Evolutionary conservation across 2,113 vertebrate genomes (phyloP).

Genomic region (Oostethus manadensis): DNA sequence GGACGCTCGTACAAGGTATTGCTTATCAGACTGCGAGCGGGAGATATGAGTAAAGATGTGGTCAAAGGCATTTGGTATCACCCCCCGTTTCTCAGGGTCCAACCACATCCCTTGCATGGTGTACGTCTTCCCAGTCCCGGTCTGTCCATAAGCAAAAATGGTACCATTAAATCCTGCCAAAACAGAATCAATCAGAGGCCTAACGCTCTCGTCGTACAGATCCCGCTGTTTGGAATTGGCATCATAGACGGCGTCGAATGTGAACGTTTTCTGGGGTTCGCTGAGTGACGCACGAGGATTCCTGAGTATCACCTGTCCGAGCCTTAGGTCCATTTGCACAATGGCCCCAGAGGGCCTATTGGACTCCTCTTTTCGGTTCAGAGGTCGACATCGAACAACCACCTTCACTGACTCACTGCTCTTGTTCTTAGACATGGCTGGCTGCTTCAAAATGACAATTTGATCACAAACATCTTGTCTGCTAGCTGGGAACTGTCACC

Average conservation of each 20-base stretch:
- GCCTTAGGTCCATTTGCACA: slow-evolving; percentile 83
- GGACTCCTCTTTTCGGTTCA: slow-evolving; percentile 84
- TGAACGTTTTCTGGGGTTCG: slow-evolving; percentile 90
- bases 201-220: slow-evolving; percentile 90
- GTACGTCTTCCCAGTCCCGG: slow-evolving; percentile 95
- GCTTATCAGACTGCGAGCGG: slow-evolving; percentile 88
- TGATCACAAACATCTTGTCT: slow-evolving; percentile 1
- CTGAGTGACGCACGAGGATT: slow-evolving; percentile 80
- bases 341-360: slow-evolving; percentile 71
- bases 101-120: slow-evolving; percentile 93
- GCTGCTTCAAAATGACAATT: slow-evolving; percentile 26
- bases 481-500: slow-evolving; percentile 18
- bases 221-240: slow-evolving; percentile 85
- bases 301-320: slow-evolving; percentile 90
- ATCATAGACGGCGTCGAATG: slow-evolving; percentile 95
- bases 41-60: slow-evolving; percentile 98
- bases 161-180: slow-evolving; percentile 94
- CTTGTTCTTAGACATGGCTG: slow-evolving; percentile 79
- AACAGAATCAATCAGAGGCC: slow-evolving; percentile 88
- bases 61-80: slow-evolving; percentile 92
- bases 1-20: slow-evolving; percentile 93
- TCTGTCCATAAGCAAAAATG: slow-evolving; percentile 93
- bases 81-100: slow-evolving; percentile 84
- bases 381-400: slow-evolving; percentile 90
- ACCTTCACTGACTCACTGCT: slow-evolving; percentile 89